Evolutionary conservation across 2,888 invertebrate species (phyloP).

Genomic region (Xanthorhoe designata): DNA sequence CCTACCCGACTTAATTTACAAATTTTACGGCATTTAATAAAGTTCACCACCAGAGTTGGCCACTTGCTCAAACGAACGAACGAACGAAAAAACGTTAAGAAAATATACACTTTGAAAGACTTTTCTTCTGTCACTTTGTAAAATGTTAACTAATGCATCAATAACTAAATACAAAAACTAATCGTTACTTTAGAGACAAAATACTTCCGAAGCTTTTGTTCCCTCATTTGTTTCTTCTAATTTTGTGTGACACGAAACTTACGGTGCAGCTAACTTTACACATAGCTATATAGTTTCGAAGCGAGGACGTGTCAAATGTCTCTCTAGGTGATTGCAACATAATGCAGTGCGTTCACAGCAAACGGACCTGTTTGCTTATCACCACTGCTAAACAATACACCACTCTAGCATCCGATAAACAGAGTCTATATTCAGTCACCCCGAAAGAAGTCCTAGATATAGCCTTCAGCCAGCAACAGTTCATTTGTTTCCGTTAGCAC

Average conservation of each 20-base stretch:
- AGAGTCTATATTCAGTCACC: constrained; percentile 49
- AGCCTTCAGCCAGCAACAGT: constrained; percentile 74
- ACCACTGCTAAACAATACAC: constrained; percentile 54
- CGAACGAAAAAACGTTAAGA: no score
- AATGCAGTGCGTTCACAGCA: constrained; percentile 77
- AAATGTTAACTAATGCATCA: not conserved
- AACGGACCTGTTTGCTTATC: constrained; percentile 74
- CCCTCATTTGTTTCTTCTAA: not conserved
- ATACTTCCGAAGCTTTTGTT: not conserved
- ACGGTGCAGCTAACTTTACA: not conserved
- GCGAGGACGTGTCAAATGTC: constrained; percentile 80
- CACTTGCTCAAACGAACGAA: no score
- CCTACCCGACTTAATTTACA: no score
- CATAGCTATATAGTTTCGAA: constrained; percentile 69
- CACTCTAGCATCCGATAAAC: constrained; percentile 47
- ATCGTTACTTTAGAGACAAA: not conserved
- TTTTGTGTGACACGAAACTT: not conserved
- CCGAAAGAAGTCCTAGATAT: constrained; percentile 54
- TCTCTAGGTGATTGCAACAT: constrained; percentile 74
- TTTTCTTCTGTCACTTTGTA: no score
- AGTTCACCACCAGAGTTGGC: no score
- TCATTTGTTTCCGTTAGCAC: constrained; percentile 82
- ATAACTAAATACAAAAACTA: not conserved
- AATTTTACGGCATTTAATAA: no score
- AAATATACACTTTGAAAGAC: no score